Percentiles rank a stretch among this genome's conserved stretches.
Conservation (phyloP, 1,140 invertebrate genomes). For the Acromyrmex charruanus region DNA sequence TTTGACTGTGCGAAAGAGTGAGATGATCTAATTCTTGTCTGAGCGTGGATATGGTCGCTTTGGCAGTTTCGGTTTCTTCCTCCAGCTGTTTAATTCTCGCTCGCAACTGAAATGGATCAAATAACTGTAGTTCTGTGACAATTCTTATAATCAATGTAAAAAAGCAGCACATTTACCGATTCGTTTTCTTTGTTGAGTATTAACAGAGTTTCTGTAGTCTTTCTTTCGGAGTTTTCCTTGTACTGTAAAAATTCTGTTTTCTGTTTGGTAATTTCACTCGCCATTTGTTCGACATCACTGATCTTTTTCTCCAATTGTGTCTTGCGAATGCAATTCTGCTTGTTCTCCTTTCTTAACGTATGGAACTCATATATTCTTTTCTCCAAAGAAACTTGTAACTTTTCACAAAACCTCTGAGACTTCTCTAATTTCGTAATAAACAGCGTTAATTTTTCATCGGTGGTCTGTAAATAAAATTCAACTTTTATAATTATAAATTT, state of each 20-base stretch:
- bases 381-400: constrained; percentile 79
- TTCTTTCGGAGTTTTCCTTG: constrained; percentile 81
- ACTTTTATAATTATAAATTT: constrained; percentile 5
- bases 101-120: constrained; percentile 74
- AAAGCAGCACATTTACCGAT: constrained; percentile 68
- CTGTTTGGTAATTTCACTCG: constrained; percentile 86
- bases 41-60: constrained; percentile 79
- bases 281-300: constrained; percentile 85
- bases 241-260: constrained; percentile 84
- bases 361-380: constrained; percentile 79
- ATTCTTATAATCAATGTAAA: constrained; percentile 8
- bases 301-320: constrained; percentile 86
- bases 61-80: constrained; percentile 81
- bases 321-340: constrained; percentile 79
- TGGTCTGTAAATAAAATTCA: constrained; percentile 70
- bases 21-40: constrained; percentile 85
- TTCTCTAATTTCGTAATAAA: constrained; percentile 80
- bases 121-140: neutral
- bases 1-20: constrained; percentile 87
- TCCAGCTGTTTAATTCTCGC: constrained; percentile 82
- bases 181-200: constrained; percentile 83
- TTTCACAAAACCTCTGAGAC: constrained; percentile 79
- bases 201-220: constrained; percentile 79
- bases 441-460: constrained; percentile 79
- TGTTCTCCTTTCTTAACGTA: constrained; percentile 79